A percentile compares a stretch with the other conserved stretches of the same genome.
These are phyloP conservation scores for Tetheella fluctuosa DNA, from an alignment of 2,888 invertebrate genomes.

Conservation along the genomic window DNA sequence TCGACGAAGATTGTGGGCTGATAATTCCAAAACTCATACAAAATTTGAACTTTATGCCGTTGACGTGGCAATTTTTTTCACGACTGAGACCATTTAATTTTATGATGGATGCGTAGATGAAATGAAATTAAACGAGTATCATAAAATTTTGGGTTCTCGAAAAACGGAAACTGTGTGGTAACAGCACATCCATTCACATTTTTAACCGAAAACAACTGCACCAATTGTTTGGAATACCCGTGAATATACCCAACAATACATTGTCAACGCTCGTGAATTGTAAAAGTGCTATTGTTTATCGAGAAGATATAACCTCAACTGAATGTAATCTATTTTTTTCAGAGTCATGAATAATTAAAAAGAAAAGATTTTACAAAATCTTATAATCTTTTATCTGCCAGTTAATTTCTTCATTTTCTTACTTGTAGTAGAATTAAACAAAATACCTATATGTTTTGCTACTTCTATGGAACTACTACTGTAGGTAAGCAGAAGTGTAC, in stretches of 20 bases:
- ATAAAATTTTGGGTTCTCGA: slow-evolving; percentile 7
- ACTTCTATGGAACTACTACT: no score
- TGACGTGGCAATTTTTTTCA: not conserved
- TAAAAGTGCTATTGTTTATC: slow-evolving; percentile 1
- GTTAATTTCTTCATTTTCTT: no score
- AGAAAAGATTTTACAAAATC: no score
- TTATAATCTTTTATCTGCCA: no score
- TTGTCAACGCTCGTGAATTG: slow-evolving; percentile 3
- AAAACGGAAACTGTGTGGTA: slow-evolving; percentile 8
- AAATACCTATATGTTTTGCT: no score
- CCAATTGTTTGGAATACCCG: slow-evolving; percentile 5
- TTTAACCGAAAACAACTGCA: slow-evolving; percentile 6
- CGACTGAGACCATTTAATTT: slow-evolving; percentile 4
- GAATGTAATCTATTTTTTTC: not conserved
- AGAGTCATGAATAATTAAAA: not conserved
- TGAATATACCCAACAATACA: slow-evolving; percentile 6
- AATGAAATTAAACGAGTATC: slow-evolving; percentile 12
- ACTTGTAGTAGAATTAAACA: no score
- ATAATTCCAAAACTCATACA: not conserved
- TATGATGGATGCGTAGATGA: slow-evolving; percentile 12
- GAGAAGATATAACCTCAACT: not conserved
- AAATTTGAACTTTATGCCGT: not conserved
- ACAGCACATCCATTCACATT: not conserved
- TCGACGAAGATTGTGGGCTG: not conserved
- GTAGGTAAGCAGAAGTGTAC: no score